Evolutionary conservation across 2,113 vertebrate species (phyloP), one percentile per base, ranked within the genome.

Genomic region (Tyto alba): DNA sequence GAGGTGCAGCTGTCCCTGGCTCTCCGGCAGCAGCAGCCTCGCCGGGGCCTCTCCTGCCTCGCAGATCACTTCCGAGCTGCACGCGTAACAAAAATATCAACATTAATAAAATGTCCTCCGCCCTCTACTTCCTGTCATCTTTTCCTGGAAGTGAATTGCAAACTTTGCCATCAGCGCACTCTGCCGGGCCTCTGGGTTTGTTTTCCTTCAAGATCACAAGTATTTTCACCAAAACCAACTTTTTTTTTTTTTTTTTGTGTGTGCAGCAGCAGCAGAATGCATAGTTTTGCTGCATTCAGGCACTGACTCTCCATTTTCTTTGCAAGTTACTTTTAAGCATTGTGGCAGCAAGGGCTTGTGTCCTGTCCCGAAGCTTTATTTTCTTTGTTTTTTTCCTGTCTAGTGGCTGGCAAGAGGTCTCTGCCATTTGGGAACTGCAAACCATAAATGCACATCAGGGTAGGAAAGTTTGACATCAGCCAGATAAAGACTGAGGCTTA

Each of bases 141-240:
- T 52, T 63, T 59, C 40, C 63, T 36, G 62, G 48, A 25, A 11
- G 9, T 3, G 62, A 50, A 4, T 36, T 6, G 41, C 36, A 13
- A 15, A 0, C 34, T 21, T 23, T 41, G 45, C 75, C 62, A 2
- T 8, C 50, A 1, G 34, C 18, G 1, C 5, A 0, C 48, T 52
- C 23, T 12, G 9, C 6, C 0, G 7, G 2, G 3, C 22, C 29
- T 34, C 29, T 11, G 38, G 9, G 30, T 19, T 57, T 18, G 7
- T 27, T 67, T 30, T 16, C 12, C 60, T 40, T 48, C 43, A 8
- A 6, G 7, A 15, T 30, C 16, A 4, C 32, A 2, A 7, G 14
- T 6, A 15, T 43, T 86, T 55, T 11, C 30, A 5, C 71, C 43
- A 25, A 41, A 73, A 8, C 9, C 36, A 6, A 3, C 10, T 1